Evolutionary conservation across 2,113 vertebrate species (phyloP).

Genomic region (Oplegnathus fasciatus): DNA sequence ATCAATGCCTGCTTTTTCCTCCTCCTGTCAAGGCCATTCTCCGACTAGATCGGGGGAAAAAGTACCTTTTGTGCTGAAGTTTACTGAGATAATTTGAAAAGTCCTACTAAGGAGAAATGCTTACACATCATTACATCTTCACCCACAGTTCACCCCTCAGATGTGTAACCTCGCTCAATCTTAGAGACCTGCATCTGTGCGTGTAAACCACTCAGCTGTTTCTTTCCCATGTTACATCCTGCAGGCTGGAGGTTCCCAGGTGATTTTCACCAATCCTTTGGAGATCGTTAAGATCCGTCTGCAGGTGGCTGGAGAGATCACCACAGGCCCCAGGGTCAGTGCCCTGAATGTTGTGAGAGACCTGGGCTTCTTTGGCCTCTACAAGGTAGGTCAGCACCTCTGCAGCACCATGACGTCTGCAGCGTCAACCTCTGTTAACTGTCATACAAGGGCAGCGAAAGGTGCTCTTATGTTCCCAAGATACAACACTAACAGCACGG

Average conservation of each 20-base stretch:
- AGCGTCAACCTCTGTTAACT: conserved; percentile 50
- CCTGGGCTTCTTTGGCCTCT: conserved; percentile 97
- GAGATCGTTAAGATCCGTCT: conserved; percentile 99
- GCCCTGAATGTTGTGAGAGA: conserved; percentile 93
- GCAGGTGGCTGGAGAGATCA: conserved; percentile 98
- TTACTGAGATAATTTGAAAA: conserved; percentile 79
- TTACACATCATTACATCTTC: conserved; percentile 74
- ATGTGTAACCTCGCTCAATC: conserved; percentile 21
- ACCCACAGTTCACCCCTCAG: conserved; percentile 60
- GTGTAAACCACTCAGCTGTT: conserved; percentile 19
- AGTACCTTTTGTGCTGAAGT: conserved; percentile 77
- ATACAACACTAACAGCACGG: conserved; percentile 1
- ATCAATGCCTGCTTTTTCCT: conserved; percentile 86
- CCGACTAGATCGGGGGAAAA: conserved; percentile 60
- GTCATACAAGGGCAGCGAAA: conserved; percentile 70
- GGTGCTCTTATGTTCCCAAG: conserved; percentile 13
- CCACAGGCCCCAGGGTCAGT: conserved; percentile 94
- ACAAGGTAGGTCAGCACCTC: conserved; percentile 91
- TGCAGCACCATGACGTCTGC: conserved; percentile 50
- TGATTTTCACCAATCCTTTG: conserved; percentile 98
- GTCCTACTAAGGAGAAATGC: conserved; percentile 64
- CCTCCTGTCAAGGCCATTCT: conserved; percentile 72
- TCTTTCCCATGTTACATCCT: conserved; percentile 44
- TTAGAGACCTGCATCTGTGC: conserved; percentile 7
- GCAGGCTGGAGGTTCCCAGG: conserved; percentile 97